Conservation (phyloP, 2,113 vertebrate genomes). For the Heliornis fulica region DNA sequence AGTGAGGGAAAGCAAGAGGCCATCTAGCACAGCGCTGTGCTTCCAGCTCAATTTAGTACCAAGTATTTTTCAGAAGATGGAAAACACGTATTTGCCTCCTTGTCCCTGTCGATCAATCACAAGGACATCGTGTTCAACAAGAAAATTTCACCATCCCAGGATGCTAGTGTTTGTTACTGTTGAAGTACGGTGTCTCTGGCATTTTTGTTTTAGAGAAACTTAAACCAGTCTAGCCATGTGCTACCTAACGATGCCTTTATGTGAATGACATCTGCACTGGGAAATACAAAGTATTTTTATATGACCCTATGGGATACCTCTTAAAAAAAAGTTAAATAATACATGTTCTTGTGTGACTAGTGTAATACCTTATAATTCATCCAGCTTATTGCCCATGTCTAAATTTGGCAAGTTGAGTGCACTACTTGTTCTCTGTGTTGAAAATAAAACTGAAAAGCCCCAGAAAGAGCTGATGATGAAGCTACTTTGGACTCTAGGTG, state of each 20-base stretch:
- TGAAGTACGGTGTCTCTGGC: neutral
- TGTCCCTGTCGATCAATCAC: neutral
- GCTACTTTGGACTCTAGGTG: constrained; percentile 44
- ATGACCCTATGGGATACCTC: neutral
- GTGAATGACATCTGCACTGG: neutral
- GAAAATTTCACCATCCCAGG: neutral
- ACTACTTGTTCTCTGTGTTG: neutral
- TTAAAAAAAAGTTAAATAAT: neutral
- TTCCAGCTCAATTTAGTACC: neutral
- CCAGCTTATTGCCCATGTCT: no score
- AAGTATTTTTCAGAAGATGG: neutral
- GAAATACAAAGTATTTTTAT: neutral
- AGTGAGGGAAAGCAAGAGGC: neutral
- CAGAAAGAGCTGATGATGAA: neutral
- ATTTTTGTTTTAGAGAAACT: neutral
- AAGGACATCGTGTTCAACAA: neutral
- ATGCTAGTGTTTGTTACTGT: neutral
- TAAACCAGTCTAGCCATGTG: neutral
- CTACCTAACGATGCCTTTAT: neutral
- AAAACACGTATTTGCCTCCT: neutral
- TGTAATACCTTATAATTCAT: neutral
- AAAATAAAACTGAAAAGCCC: neutral
- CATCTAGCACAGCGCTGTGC: neutral
- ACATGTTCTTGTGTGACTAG: neutral
- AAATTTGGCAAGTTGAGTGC: neutral